These are phyloP conservation scores for Garrulus glandarius DNA, from an alignment of 2,797 vertebrate genomes.

Conservation along the genomic window DNA sequence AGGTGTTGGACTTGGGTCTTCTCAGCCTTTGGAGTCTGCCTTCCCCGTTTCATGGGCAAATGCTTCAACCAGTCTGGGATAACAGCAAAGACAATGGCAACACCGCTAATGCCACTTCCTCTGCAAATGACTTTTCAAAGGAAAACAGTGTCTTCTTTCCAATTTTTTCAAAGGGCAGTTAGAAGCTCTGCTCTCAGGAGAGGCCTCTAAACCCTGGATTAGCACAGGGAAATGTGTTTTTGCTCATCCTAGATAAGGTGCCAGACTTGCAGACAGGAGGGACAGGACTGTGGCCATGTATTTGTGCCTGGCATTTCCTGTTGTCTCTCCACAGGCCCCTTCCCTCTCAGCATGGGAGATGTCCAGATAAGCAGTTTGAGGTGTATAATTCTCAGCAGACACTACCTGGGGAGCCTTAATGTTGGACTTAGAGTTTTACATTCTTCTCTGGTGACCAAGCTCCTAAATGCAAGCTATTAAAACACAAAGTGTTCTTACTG, in stretches of 20 bases:
- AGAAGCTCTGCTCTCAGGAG: not conserved
- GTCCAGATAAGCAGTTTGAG: not conserved
- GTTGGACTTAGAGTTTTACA: slow-evolving; percentile 18
- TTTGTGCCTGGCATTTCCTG: not conserved
- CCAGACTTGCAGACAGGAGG: not conserved
- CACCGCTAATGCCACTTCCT: not conserved
- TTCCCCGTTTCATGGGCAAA: not conserved
- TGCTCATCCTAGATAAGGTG: not conserved
- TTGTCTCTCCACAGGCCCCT: not conserved
- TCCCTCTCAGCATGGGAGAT: not conserved
- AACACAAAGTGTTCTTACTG: not conserved
- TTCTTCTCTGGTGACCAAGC: not conserved
- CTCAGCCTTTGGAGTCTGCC: not conserved
- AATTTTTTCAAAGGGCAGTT: not conserved
- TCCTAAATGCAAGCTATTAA: not conserved
- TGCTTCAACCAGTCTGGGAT: not conserved
- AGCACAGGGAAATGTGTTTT: not conserved
- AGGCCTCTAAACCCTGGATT: not conserved
- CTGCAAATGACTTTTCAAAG: not conserved
- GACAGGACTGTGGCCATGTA: not conserved
- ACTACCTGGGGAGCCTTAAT: not conserved
- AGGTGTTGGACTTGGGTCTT: not conserved
- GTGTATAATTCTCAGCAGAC: not conserved
- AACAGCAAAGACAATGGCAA: not conserved
- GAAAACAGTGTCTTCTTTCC: not conserved